Conservation (phyloP, 1,140 invertebrate species). For the Leptinotarsa defecta region DNA sequence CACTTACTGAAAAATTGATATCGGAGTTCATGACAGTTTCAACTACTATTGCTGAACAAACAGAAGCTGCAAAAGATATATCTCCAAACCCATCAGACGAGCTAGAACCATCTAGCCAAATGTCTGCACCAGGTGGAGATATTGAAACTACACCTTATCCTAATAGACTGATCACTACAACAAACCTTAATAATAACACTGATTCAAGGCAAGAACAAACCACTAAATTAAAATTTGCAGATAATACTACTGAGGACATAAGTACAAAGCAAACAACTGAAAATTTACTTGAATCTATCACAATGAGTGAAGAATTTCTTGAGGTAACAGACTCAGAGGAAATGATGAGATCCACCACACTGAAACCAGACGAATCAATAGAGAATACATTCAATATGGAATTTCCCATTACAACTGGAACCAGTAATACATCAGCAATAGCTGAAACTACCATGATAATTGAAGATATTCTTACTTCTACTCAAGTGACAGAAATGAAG, state of each 20-base stretch:
- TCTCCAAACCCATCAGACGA: not conserved
- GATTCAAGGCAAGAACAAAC: not conserved
- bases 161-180: not conserved
- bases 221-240: not conserved
- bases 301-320: too few species aligned
- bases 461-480: not conserved
- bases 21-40: not conserved
- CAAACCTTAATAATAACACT: not conserved
- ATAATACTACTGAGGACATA: not conserved
- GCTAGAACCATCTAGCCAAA: not conserved
- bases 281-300: too few species aligned
- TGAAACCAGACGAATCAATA: too few species aligned
- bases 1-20: not conserved
- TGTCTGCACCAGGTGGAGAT: constrained; percentile 25
- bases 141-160: constrained; percentile 17
- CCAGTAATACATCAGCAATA: not conserved
- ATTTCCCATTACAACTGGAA: not conserved
- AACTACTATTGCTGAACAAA: not conserved
- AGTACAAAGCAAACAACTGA: not conserved
- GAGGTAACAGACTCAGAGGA: too few species aligned
- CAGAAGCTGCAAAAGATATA: not conserved
- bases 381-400: not conserved
- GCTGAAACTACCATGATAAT: not conserved
- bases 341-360: too few species aligned
- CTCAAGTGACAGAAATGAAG: not conserved